Base-by-base conservation (phyloP, 2,113 vertebrate species). In the Petrocephalus microphthalmus region DNA sequence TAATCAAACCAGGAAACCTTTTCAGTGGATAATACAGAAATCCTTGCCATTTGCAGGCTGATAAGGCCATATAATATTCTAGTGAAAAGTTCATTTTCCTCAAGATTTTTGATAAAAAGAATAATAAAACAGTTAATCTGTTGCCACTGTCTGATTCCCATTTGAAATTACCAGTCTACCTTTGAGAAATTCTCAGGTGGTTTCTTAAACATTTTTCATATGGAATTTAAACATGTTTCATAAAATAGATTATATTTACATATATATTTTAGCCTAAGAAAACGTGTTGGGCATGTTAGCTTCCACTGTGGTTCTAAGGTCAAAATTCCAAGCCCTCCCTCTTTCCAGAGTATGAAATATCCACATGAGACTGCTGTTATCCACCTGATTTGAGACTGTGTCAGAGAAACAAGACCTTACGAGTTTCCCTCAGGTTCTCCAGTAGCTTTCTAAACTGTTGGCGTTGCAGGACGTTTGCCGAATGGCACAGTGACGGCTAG, bases 21-120 rank as follows among this genome's bases (percentile, higher is more conserved):
- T 20, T 10, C 29, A 29, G 47, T 15, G 4, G n/a, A 42, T 22
- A 78, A 53, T 54, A 11, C 15, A 78, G 49, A 52, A 74, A 29
- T 52, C 67, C 60, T 52, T 13, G 25, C 25, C 19, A 19, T 81
- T 74, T 78, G 25, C 25, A 19, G 45, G 47, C 19, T 54, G 51
- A 52, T 49, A 53, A 78, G 64, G 19, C n/a, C 7, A 53, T 25
- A 81, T 20, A 71, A 87, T 25, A 33, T 51, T 37, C 15, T 45
- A 19, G 3, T 17, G 15, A n/a, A 52, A 52, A 37, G n/a, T 87
- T 87, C 17, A 10, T 37, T n/a, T 42, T 86, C 56, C 85, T 3
- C 2, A 85, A 85, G 52, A 85, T 53, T 54, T 85, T 85, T 33
- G 84, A 85, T 84, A 52, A 84, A 22, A 84, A 84, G 25, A 67